Evolutionary conservation across 2,888 invertebrate species (phyloP), one percentile per base, ranked within the genome.

Genomic region (Drosophila formosana): DNA sequence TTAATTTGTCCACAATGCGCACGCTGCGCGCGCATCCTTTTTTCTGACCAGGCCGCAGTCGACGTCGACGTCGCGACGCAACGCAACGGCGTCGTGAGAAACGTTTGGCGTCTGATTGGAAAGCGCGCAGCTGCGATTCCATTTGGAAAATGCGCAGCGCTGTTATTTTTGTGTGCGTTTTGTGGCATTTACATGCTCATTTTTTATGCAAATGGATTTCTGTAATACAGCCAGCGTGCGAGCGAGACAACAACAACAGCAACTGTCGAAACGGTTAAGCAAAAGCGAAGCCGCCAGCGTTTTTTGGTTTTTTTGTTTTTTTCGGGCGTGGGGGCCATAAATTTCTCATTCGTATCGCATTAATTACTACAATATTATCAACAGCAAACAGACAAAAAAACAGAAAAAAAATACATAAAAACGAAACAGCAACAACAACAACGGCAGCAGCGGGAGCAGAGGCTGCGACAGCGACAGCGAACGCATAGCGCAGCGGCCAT

Each of bases 311-410:
- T 25, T 52, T 61, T 23, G 43, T 47, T 50, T 78, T 78, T 80
- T 87, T 89, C 83, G 91, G 91, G 90, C 89, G 91, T 90, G 89
- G 90, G 88, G 90, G 88, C 88, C 78, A 91, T 91, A 90, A 91
- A 90, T 90, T 91, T 91, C 86, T 81, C 86, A 89, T 88, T 88
- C 90, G 88, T 88, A 90, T 89, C 88, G 90, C 91, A 91, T 91
- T 91, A 90, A 91, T 91, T 91, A 91, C 89, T 81, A 83, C 88
- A 89, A 88, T 88, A 87, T 84, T 88, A 88, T 81, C 79, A 67
- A 65, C 72, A 72, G 68, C 74, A 63, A 72, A 64, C 41, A 56
- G 51, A 34, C 49, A 65, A 8, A 53, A 56, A 23, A 50, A n/a
- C n/a, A n/a, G n/a, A n/a, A n/a, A 37, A 49, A 47, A 61, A 60